Conservation (phyloP, 2,888 invertebrate species). For the Tribolium freemani region DNA sequence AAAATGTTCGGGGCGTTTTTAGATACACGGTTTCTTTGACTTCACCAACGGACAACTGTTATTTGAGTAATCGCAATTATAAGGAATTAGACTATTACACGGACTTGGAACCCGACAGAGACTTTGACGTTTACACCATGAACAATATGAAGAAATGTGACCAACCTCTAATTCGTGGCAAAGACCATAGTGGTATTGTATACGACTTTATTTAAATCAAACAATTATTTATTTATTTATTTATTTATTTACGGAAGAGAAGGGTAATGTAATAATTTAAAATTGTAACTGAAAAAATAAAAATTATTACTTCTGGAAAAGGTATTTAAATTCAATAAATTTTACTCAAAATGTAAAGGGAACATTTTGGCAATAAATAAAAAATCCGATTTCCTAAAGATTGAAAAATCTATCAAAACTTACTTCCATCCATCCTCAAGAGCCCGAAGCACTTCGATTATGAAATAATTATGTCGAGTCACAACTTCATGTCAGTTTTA, state of each 20-base stretch:
- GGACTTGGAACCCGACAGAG: conserved; percentile 80
- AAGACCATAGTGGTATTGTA: conserved; percentile 65
- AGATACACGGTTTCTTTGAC: conserved; percentile 70
- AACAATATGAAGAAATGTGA: conserved; percentile 72
- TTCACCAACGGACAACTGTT: conserved; percentile 81
- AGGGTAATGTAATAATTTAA: no score
- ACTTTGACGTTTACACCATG: conserved; percentile 86
- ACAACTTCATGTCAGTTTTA: no score
- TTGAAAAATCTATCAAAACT: no score
- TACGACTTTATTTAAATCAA: background rate
- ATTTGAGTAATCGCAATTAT: conserved; percentile 80
- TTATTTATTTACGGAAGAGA: background rate
- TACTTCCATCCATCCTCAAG: no score
- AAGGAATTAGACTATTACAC: conserved; percentile 80
- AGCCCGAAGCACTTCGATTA: no score
- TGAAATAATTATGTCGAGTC: background rate
- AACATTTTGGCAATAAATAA: no score
- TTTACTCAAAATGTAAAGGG: no score
- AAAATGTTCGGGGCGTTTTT: background rate
- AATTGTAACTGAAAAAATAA: background rate
- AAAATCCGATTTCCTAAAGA: no score
- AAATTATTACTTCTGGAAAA: no score
- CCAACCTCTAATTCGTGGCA: conserved; percentile 65
- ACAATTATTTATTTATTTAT: conserved; percentile 20
- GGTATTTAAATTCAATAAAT: no score